Conservation (phyloP, 1,140 invertebrate genomes). For the Caerostris extrusa region DNA sequence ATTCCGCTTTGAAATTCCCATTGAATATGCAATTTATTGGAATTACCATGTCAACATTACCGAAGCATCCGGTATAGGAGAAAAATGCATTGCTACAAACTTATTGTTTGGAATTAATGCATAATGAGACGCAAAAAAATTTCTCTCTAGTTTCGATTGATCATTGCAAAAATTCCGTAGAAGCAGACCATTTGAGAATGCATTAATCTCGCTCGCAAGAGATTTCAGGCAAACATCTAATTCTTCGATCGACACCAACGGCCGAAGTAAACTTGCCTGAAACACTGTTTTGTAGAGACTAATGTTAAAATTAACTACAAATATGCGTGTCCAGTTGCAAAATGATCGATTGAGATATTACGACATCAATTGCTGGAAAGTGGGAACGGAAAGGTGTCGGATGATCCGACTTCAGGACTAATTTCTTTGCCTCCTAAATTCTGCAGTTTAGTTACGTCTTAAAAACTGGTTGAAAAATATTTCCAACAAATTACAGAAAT, state of each 20-base stretch:
- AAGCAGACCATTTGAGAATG: conserved; percentile 79
- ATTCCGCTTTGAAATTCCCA: conserved; percentile 78
- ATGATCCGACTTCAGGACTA: conserved; percentile 25
- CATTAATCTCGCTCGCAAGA: conserved; percentile 80
- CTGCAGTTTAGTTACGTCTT: conserved; percentile 76
- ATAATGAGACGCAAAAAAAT: conserved; percentile 82
- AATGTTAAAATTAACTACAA: conserved; percentile 71
- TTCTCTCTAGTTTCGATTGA: conserved; percentile 81
- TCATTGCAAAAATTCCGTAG: conserved; percentile 70
- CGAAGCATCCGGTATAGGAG: conserved; percentile 77
- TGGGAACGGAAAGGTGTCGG: conserved; percentile 78
- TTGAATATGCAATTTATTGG: conserved; percentile 74
- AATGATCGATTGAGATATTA: conserved; percentile 63
- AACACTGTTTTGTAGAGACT: conserved; percentile 79
- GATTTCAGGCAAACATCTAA: conserved; percentile 83
- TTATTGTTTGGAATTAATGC: conserved; percentile 82
- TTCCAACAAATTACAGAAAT: conserved; percentile 24
- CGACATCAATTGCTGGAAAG: conserved; percentile 76
- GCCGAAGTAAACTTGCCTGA: conserved; percentile 82
- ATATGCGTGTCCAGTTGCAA: conserved; percentile 78
- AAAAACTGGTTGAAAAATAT: conserved; percentile 79
- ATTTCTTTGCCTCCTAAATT: conserved; percentile 41
- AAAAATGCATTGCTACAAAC: conserved; percentile 78
- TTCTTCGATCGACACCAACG: conserved; percentile 81
- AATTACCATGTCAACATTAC: conserved; percentile 79